phyloP scores from a whole-genome alignment of 1,140 invertebrate species.

The Harpegnathos saltator region DNA sequence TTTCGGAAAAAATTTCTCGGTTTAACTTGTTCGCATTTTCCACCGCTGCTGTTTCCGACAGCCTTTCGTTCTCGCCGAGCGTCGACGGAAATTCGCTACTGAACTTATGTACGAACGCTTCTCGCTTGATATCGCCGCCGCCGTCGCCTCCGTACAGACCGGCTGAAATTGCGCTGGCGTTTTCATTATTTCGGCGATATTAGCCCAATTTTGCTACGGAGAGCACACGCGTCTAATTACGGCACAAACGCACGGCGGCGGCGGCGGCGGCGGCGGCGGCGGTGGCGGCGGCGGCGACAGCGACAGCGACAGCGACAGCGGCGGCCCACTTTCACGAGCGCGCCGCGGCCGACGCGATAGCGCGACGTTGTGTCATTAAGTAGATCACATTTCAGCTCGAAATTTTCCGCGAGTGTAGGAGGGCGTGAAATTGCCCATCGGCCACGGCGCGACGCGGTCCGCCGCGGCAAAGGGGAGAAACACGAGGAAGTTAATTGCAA shows the following conservation, averaged over 20 bases:
- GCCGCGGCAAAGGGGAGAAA: neutral
- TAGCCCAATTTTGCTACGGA: conserved; percentile 36
- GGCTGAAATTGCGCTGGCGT: conserved; percentile 35
- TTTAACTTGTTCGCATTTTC: neutral
- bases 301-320: too few species aligned
- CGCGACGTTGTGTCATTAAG: conserved; percentile 32
- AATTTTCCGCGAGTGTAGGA: conserved; percentile 32
- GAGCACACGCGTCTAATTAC: conserved; percentile 50
- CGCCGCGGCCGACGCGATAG: neutral
- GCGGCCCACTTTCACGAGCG: conserved; percentile 8
- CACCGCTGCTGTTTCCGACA: neutral
- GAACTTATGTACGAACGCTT: neutral
- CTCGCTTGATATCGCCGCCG: conserved; percentile 21
- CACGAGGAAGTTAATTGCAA: conserved; percentile 39
- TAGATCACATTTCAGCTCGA: conserved; percentile 42
- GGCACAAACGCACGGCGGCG: conserved; percentile 34
- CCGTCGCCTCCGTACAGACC: neutral
- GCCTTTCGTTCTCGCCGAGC: too few species aligned
- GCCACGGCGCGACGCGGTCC: neutral
- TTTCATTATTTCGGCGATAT: conserved; percentile 58
- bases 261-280: too few species aligned
- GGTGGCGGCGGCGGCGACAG: too few species aligned
- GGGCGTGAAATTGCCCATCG: conserved; percentile 28
- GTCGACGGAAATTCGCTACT: too few species aligned
- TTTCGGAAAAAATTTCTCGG: neutral